phyloP scores from a whole-genome alignment of 2,888 invertebrate species.

The Drosophila heteroneura region DNA sequence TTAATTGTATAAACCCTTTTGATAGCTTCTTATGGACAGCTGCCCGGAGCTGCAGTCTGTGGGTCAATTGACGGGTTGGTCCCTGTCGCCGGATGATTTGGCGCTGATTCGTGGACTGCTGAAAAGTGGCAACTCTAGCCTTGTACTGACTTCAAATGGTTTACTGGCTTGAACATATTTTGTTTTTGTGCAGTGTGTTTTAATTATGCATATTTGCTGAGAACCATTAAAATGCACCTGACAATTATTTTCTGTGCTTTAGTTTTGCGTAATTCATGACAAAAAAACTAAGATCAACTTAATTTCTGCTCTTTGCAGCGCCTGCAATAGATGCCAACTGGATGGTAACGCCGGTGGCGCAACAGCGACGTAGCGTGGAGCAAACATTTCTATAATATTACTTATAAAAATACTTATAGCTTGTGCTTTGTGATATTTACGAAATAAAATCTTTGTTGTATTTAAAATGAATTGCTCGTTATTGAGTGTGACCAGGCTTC shows the following conservation, averaged over 20 bases:
- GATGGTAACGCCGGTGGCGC: constrained; percentile 2
- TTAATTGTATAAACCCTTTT: neutral
- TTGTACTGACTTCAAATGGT: constrained; percentile 88
- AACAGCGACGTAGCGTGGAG: constrained; percentile 1
- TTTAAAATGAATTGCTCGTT: constrained; percentile 2
- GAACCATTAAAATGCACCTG: constrained; percentile 24
- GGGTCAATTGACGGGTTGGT: constrained; percentile 90
- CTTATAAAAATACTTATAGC: constrained; percentile 17
- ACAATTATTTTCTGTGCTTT: constrained; percentile 15
- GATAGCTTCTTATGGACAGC: constrained; percentile 87
- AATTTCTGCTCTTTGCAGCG: constrained; percentile 60
- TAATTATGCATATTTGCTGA: constrained; percentile 10
- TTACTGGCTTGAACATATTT: constrained; percentile 83
- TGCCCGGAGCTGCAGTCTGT: constrained; percentile 89
- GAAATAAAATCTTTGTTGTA: constrained; percentile 54
- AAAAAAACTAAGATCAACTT: neutral
- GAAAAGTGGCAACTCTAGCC: constrained; percentile 88
- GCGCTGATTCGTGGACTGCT: constrained; percentile 89
- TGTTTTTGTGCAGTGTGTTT: constrained; percentile 38
- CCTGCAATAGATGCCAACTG: constrained; percentile 55
- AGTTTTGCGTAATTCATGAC: neutral
- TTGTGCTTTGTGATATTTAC: constrained; percentile 66
- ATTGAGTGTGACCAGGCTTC: constrained; percentile 35
- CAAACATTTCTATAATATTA: constrained; percentile 40
- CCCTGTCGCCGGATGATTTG: constrained; percentile 89